phyloP scores from a whole-genome alignment of 2,888 invertebrate species.

The Caenorhabditis angaria region DNA sequence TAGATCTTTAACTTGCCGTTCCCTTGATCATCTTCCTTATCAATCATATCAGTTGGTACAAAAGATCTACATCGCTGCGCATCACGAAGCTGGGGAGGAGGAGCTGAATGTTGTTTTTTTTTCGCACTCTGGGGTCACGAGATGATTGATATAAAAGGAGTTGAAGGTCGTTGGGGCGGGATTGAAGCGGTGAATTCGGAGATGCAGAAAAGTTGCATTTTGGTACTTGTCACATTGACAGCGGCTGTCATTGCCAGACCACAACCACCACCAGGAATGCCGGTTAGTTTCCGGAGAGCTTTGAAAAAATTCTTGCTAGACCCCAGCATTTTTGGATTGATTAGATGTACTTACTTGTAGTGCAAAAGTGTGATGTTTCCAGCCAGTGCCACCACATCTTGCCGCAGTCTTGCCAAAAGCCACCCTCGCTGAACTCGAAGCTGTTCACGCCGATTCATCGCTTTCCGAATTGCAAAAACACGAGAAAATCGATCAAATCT shows the following conservation, averaged over 20 bases:
- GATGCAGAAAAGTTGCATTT: no score
- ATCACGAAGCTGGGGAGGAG: neutral
- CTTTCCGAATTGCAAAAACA: constrained; percentile 61
- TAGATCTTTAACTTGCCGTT: no score
- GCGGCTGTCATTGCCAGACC: neutral
- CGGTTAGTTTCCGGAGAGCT: constrained; percentile 18
- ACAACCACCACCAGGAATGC: constrained; percentile 38
- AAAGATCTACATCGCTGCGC: neutral
- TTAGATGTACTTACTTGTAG: no score
- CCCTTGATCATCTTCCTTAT: no score
- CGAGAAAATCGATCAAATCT: constrained; percentile 63
- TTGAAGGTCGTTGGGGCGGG: neutral
- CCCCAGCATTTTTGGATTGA: no score
- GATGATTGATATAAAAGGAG: neutral
- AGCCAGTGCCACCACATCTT: constrained; percentile 63
- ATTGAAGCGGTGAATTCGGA: neutral
- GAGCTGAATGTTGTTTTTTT: neutral
- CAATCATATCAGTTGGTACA: no score
- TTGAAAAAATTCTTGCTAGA: neutral
- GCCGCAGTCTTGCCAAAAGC: constrained; percentile 63
- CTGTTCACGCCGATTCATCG: constrained; percentile 58
- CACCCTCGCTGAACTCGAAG: constrained; percentile 56
- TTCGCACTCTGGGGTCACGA: no score
- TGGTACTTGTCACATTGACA: neutral
- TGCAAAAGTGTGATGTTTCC: no score